These are phyloP conservation scores for Dipodomys stephensi DNA, from an alignment of 2,113 vertebrate genomes.

Conservation along the genomic window DNA sequence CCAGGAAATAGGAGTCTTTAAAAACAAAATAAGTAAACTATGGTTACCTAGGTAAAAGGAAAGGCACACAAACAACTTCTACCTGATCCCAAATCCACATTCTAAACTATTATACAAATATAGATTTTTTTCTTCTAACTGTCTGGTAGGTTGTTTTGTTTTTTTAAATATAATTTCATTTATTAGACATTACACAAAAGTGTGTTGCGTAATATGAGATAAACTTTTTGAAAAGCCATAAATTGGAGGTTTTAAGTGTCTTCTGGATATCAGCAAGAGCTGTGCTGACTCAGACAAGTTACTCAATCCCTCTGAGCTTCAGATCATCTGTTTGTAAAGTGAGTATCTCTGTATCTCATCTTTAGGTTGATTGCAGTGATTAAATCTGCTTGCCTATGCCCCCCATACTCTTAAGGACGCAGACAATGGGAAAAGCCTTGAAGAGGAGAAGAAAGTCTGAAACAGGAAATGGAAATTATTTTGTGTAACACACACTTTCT, in stretches of 20 bases:
- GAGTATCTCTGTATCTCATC: background rate
- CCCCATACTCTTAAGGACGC: background rate
- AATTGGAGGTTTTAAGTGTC: background rate
- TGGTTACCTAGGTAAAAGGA: background rate
- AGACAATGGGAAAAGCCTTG: background rate
- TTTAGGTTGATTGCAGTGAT: background rate
- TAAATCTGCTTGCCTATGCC: background rate
- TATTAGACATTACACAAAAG: background rate
- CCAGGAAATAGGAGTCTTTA: constrained; percentile 2
- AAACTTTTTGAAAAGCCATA: background rate
- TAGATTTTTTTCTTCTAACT: background rate
- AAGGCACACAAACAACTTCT: background rate
- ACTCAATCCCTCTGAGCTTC: background rate
- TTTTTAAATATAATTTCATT: background rate
- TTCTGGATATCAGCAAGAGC: background rate
- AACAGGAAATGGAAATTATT: background rate
- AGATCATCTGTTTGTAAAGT: background rate
- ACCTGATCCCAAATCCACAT: background rate
- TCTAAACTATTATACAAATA: background rate
- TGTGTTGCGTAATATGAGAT: background rate
- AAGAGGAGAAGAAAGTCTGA: background rate
- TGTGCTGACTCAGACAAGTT: background rate
- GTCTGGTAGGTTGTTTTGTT: background rate
- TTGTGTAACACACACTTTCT: background rate
- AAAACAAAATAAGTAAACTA: background rate